phyloP scores from a whole-genome alignment of 2,797 vertebrate genomes.

The Kryptolebias ocellatus region DNA sequence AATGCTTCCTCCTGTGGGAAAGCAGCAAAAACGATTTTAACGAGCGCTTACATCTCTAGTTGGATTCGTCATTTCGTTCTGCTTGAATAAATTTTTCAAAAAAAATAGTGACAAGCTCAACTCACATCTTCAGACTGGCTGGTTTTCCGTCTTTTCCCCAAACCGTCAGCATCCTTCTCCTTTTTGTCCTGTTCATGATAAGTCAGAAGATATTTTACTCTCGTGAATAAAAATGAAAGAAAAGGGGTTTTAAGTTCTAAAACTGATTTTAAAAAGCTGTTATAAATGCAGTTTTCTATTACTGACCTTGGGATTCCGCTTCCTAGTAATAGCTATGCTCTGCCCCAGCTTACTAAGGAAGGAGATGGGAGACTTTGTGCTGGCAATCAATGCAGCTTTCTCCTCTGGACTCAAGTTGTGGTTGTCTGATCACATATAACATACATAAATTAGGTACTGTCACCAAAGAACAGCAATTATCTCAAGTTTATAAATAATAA shows the following conservation, averaged over 20 bases:
- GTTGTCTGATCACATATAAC: slow-evolving; percentile 78
- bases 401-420: slow-evolving; percentile 92
- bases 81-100: neutral
- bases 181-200: slow-evolving; percentile 91
- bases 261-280: rapidly evolving
- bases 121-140: slow-evolving; percentile 96
- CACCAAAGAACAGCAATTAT: neutral
- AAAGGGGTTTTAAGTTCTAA: neutral
- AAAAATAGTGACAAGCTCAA: slow-evolving; percentile 30
- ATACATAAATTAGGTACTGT: neutral
- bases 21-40: neutral
- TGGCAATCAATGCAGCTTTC: slow-evolving; percentile 89
- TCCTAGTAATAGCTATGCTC: slow-evolving; percentile 95
- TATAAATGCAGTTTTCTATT: neutral
- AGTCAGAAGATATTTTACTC: slow-evolving; percentile 35
- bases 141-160: slow-evolving; percentile 95
- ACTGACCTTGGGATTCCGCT: slow-evolving; percentile 93
- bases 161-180: slow-evolving; percentile 91
- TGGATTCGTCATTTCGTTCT: slow-evolving; percentile 30
- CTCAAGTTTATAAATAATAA: neutral
- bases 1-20: slow-evolving; percentile 86
- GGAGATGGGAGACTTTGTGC: slow-evolving; percentile 96
- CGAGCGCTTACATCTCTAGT: neutral
- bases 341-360: slow-evolving; percentile 97
- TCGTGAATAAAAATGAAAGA: neutral